Conservation (phyloP, 1,140 invertebrate genomes). For the Zaprionus nigranus region DNA sequence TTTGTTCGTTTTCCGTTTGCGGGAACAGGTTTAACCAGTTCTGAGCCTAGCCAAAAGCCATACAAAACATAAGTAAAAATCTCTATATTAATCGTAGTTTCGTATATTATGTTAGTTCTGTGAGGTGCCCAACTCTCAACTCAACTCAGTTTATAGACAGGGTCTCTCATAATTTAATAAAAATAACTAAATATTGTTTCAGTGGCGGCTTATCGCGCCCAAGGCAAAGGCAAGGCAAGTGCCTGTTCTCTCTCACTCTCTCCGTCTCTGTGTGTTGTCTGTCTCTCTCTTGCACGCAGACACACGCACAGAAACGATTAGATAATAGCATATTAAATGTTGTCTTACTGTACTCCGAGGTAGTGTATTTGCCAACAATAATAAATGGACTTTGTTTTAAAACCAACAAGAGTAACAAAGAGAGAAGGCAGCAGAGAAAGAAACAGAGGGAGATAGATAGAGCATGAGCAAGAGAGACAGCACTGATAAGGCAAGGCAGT, state of each 20-base stretch:
- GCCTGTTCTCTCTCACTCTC: constrained; percentile 10
- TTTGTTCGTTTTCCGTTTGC: constrained; percentile 34
- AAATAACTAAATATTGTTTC: constrained; percentile 59
- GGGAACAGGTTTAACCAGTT: constrained; percentile 69
- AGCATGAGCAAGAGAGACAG: constrained; percentile 8
- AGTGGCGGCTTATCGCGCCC: constrained; percentile 69
- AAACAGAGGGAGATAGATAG: background rate
- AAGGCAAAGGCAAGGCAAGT: constrained; percentile 21
- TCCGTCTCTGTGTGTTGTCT: background rate
- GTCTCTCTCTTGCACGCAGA: constrained; percentile 2
- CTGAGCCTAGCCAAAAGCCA: constrained; percentile 29
- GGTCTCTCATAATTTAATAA: constrained; percentile 69
- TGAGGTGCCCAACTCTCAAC: constrained; percentile 31
- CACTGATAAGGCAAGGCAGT: background rate
- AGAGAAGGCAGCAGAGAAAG: background rate
- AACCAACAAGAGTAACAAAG: constrained; percentile 55
- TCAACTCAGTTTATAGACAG: constrained; percentile 32
- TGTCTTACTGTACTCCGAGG: constrained; percentile 77
- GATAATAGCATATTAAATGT: constrained; percentile 77
- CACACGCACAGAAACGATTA: constrained; percentile 52
- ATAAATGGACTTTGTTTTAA: constrained; percentile 76
- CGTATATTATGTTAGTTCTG: constrained; percentile 20
- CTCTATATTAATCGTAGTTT: constrained; percentile 62
- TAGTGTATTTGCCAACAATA: constrained; percentile 63
- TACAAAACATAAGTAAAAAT: constrained; percentile 43